Conservation (phyloP, 1,140 invertebrate genomes). For the Reticulitermes speratus region DNA sequence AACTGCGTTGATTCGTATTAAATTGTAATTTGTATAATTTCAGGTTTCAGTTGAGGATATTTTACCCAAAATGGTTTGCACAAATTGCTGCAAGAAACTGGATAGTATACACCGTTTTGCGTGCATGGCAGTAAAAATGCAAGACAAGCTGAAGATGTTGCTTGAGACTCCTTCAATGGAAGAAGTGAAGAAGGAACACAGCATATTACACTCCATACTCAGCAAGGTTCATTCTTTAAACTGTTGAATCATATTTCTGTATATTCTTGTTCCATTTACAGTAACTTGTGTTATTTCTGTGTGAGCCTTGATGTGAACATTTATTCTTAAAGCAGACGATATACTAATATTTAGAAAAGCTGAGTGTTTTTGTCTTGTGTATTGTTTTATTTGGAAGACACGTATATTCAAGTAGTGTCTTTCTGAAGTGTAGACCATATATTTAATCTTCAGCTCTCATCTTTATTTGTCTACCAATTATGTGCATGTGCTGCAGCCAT, state of each 20-base stretch:
- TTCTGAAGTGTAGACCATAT: too few species aligned
- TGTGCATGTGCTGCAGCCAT: too few species aligned
- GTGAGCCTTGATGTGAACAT: too few species aligned
- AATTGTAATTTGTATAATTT: conserved; percentile 28
- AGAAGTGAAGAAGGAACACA: conserved; percentile 32
- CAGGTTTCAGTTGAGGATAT: conserved; percentile 55
- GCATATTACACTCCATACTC: conserved; percentile 52
- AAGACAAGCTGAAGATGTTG: conserved; percentile 49
- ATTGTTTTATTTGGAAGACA: too few species aligned
- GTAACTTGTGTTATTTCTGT: too few species aligned
- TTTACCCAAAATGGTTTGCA: conserved; percentile 58
- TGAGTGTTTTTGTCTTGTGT: too few species aligned
- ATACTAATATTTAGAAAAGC: too few species aligned
- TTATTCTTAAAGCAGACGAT: too few species aligned
- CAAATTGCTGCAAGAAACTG: conserved; percentile 53
- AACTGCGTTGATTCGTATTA: neutral
- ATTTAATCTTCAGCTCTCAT: too few species aligned
- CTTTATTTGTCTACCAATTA: too few species aligned
- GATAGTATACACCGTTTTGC: conserved; percentile 57
- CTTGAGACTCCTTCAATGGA: conserved; percentile 22
- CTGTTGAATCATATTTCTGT: neutral
- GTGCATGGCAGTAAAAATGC: conserved; percentile 55
- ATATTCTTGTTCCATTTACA: neutral
- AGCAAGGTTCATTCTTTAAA: conserved; percentile 48
- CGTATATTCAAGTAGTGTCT: too few species aligned